These are phyloP conservation scores for Hestina assimilis DNA, from an alignment of 1,140 invertebrate species.

Conservation along the genomic window DNA sequence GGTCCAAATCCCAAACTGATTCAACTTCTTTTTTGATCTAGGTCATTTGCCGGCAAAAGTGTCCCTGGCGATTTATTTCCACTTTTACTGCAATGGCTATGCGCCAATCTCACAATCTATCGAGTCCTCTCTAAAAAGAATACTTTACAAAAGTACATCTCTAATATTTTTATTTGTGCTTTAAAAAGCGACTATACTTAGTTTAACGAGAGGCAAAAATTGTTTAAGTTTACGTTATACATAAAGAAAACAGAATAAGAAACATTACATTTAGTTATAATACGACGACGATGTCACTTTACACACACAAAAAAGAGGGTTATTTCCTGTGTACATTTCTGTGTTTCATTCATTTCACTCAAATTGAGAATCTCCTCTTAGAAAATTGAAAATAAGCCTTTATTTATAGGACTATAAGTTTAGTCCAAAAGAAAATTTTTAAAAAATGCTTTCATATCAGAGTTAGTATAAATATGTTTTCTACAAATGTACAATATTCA, in stretches of 20 bases:
- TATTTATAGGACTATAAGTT: not conserved
- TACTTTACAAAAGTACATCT: not conserved
- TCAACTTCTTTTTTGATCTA: slow-evolving; percentile 60
- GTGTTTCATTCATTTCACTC: too few species aligned
- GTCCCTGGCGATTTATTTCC: slow-evolving; percentile 69
- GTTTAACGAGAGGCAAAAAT: too few species aligned
- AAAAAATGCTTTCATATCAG: not conserved
- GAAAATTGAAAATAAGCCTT: not conserved
- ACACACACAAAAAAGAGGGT: too few species aligned
- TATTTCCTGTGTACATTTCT: too few species aligned
- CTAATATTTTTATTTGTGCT: too few species aligned
- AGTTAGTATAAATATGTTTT: not conserved
- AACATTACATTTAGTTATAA: too few species aligned
- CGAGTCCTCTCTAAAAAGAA: not conserved
- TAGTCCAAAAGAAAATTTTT: not conserved
- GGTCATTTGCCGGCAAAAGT: slow-evolving; percentile 67
- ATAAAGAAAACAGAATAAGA: too few species aligned
- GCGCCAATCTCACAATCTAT: slow-evolving; percentile 53
- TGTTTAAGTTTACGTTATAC: too few species aligned
- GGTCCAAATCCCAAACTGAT: slow-evolving; percentile 34
- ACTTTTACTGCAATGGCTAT: slow-evolving; percentile 75
- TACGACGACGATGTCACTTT: too few species aligned
- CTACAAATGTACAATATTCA: slow-evolving; percentile 24
- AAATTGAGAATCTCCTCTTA: too few species aligned
- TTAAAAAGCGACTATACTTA: too few species aligned